Evolutionary conservation across 2,797 vertebrate species (phyloP).

Genomic region (Lemur catta): DNA sequence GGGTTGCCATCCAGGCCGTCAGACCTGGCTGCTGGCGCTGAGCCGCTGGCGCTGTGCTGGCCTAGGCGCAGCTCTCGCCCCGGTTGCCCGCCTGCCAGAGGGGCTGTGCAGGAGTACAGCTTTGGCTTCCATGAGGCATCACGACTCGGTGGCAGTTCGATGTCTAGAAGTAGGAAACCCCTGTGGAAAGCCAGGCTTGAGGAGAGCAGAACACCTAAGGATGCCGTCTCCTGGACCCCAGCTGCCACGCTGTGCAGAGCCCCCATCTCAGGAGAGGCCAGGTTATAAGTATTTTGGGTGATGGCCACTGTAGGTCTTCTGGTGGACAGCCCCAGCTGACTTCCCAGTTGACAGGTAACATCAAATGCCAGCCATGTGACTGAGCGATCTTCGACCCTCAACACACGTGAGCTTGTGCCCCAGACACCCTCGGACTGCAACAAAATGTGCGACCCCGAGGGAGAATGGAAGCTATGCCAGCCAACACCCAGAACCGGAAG

Average conservation of each 20-base stretch:
- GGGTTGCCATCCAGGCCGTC: background rate
- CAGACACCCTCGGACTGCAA: background rate
- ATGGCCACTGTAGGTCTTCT: too few relatives aligned
- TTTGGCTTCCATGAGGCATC: background rate
- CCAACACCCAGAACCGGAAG: background rate
- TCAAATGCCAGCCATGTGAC: background rate
- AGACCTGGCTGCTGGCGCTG: background rate
- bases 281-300: too few relatives aligned
- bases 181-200: background rate
- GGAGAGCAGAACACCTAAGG: background rate
- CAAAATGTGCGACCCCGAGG: background rate
- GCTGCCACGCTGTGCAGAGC: too few relatives aligned
- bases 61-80: background rate
- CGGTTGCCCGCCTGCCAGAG: too few relatives aligned
- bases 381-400: background rate
- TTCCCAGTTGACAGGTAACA: background rate
- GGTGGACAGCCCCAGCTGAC: too few relatives aligned
- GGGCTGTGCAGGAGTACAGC: background rate
- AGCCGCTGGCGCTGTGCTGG: too few relatives aligned
- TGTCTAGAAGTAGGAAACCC: background rate
- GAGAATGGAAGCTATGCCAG: background rate
- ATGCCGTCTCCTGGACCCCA: background rate
- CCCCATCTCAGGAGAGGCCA: too few relatives aligned
- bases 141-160: rapidly evolving
- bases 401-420: background rate